phyloP scores from a whole-genome alignment of 2,888 invertebrate genomes.

The Latrodectus hesperus region DNA sequence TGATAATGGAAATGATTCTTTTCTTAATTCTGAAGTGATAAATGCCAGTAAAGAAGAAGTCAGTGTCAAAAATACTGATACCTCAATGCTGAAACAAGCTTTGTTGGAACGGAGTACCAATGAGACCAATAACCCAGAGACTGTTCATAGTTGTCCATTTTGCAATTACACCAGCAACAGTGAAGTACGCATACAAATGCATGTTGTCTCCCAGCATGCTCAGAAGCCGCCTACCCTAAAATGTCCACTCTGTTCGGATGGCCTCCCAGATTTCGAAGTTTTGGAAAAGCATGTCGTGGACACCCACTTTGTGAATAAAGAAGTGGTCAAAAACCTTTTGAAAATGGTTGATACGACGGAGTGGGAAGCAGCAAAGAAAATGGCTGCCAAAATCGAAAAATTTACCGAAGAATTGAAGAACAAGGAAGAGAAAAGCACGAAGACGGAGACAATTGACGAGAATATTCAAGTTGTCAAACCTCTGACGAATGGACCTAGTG shows the following conservation, averaged over 20 bases:
- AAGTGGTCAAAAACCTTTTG: constrained; percentile 88
- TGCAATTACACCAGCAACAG: constrained; percentile 84
- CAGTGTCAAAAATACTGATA: constrained; percentile 35
- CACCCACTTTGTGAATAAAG: constrained; percentile 91
- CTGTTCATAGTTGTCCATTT: constrained; percentile 80
- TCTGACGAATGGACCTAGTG: constrained; percentile 26
- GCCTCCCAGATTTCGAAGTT: constrained; percentile 85
- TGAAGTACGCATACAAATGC: constrained; percentile 83
- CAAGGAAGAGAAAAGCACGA: background rate
- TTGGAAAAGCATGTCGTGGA: constrained; percentile 93
- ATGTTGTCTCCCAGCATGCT: constrained; percentile 82
- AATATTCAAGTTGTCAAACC: constrained; percentile 1
- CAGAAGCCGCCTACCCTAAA: constrained; percentile 68
- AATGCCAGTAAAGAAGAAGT: constrained; percentile 23
- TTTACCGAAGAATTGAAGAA: background rate
- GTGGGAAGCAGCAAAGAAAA: constrained; percentile 52
- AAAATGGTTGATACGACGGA: constrained; percentile 87
- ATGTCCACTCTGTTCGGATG: constrained; percentile 94
- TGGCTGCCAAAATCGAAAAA: constrained; percentile 9
- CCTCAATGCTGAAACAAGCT: constrained; percentile 72
- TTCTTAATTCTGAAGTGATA: constrained; percentile 12
- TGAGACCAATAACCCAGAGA: constrained; percentile 25
- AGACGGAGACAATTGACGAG: background rate
- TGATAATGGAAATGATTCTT: constrained; percentile 18
- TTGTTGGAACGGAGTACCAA: constrained; percentile 65